Evolutionary conservation across 2,113 vertebrate genomes (phyloP), one percentile per base, ranked within the genome.

Genomic region (Lanius ludovicianus): DNA sequence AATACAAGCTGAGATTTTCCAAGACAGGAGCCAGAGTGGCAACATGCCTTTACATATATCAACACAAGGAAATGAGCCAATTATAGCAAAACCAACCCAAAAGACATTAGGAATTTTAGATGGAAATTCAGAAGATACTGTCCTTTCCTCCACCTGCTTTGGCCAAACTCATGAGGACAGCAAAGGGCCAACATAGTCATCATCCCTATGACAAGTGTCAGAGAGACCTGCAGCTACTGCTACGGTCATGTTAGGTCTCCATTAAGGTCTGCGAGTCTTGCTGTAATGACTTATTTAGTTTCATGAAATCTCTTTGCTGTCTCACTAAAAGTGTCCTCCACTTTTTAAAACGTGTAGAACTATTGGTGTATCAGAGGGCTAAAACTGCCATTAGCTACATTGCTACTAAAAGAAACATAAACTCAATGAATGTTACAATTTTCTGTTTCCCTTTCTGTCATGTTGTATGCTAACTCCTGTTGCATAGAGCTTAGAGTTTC

Each of bases 1-100:
- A 87, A 79, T 25, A 93, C 56, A 76, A 84, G 62, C 84, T 65
- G 77, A 95, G 77, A 84, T 91, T 96, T 97, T 97, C 94, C 94
- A 87, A 96, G 70, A 76, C 37, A 65, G 81, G 27, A 96, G 94
- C 89, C 94, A 95, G 89, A 75, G 84, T 82, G 91, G 87, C 87
- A 95, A 65, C 31, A 41, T 57, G 87, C 93, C 93, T 91, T 87
- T 84, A 79, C 49, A 49, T 91, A 65, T 93, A 92, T 91, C 69
- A 91, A 79, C 77, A 91, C 30, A 44, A 89, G 62, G 50, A 91
- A 94, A 64, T 24, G 44, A 84, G 76, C 70, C 57, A 69, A 9
- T 91, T 87, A 53, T 6, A 89, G 87, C 53, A 94, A 84, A 95
- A 82, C 44, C 64, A 92, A 91, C 59, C 81, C 63, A 84, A 52